Base-by-base conservation (phyloP, 2,888 invertebrate genomes). In the Calliphora vomitoria region DNA sequence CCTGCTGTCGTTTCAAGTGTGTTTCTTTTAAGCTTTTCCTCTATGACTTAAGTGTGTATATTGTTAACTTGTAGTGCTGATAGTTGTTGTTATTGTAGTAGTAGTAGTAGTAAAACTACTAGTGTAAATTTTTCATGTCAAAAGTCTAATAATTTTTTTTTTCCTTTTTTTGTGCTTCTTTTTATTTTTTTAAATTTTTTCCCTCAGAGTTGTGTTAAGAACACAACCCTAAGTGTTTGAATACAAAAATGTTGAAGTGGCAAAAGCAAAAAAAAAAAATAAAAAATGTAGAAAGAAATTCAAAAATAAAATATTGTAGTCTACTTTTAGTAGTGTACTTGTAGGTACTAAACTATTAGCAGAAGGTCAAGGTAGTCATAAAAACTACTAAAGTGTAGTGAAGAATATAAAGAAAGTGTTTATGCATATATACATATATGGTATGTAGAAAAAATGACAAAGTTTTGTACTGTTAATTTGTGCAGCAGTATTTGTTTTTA, bases 311-410 rank as follows among this genome's bases (percentile, higher is more conserved):
- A 82, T 75, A 83, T 76, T 71, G n/a, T 83, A 83, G 83, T 83
- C 83, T 83, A 83, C 55, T 83, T 83, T 83, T 76, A 84, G 78
- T 53, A 69, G 64, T 10, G 80, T 62, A 47, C 81, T 76, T 76
- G 41, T 68, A 64, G 62, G 62, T 75, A 74, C 85, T 82, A 87
- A 82, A 87, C 84, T 85, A 85, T 87, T 84, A 87, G 78, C 74
- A 79, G 85, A 87, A 87, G 87, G 87, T 87, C 87, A 87, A 87
- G 87, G 87, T 69, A 74, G 81, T 79, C 64, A 18, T 55, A 80
- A 82, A 50, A 31, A 55, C 44, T 53, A 58, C 47, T 18, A 60
- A 35, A 15, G 25, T 35, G 18, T 69, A 50, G 44, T 35, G 44
- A 58, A 74, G 58, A 44, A 68, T n/a, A 64, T 44, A 68, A 66